A percentile compares a stretch with the other conserved stretches of the same genome.
phyloP scores from a whole-genome alignment of 2,113 vertebrate species.

The Sporophila hypoxantha region DNA sequence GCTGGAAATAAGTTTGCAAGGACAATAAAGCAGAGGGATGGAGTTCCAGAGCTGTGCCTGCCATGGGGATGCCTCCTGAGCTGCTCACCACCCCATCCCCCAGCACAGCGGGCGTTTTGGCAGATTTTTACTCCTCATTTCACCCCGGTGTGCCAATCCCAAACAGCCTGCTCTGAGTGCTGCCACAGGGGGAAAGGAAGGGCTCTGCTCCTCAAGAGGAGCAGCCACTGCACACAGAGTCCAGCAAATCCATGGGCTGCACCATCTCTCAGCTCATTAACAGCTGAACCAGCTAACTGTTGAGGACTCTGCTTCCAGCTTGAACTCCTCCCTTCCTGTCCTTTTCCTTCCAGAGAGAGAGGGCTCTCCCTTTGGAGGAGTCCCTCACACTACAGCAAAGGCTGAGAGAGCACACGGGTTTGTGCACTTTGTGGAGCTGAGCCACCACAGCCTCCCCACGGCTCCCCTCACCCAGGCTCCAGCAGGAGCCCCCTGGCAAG shows the following conservation, averaged over 20 bases:
- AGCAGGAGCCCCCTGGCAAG: background rate
- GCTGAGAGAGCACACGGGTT: background rate
- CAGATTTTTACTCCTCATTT: rapidly evolving
- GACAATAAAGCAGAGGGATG: background rate
- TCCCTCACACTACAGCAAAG: conserved; percentile 41
- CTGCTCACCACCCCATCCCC: background rate
- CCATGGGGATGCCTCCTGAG: background rate
- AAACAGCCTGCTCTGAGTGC: rapidly evolving
- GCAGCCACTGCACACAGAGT: background rate
- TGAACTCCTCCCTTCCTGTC: conserved; percentile 51
- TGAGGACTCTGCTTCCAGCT: background rate
- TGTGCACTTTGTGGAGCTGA: background rate
- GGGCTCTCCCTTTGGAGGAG: background rate
- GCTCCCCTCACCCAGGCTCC: background rate
- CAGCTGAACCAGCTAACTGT: background rate
- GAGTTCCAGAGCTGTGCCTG: background rate
- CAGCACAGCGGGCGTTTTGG: rapidly evolving
- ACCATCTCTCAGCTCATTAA: background rate
- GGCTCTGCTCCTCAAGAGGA: background rate
- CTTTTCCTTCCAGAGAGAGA: conserved; percentile 16
- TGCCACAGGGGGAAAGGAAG: background rate
- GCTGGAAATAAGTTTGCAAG: background rate
- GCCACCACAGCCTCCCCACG: background rate
- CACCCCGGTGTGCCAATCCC: background rate
- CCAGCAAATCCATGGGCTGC: background rate